Evolutionary conservation across 2,113 vertebrate genomes (phyloP), one percentile per base, ranked within the genome.

Genomic region (Epinephelus moara): DNA sequence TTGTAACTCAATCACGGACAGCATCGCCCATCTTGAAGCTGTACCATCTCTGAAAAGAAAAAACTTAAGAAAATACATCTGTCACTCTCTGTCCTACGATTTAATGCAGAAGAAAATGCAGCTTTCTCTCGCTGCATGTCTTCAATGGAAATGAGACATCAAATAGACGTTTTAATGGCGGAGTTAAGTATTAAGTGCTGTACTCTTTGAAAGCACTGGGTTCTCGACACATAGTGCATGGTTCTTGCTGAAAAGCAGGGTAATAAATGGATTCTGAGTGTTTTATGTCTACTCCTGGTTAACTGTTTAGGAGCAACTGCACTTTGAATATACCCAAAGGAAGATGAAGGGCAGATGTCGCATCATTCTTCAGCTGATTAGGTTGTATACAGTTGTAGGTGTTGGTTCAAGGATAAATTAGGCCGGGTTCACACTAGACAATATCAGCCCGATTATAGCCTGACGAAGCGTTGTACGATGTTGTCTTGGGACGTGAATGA

Each of bases 1-100:
- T 76, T 69, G 69, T 63, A 27, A 30, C 52, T 13, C 4, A 13
- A 59, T 63, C 78, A 80, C 5, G 42, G 37, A 60, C 66, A 40
- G 25, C 14, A 0, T 63, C 23, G 30, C 33, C 21, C 2, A 0
- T 42, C 56, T 14, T 50, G 0, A 14, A 50, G 53, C 37, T 11
- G 12, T 18, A 6, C 33, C n/a, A 52, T 56, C 9, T 53, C 21
- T 27, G 7, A 40, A 72, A 57, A 52, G 62, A 8, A 52, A 61
- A 66, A 78, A 45, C 33, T 47, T 10, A 40, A 50, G 3, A 69
- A 55, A 76, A 73, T 23, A 23, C 33, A 50, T 61, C 33, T 30
- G 70, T 75, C 75, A 25, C 18, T 79, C 53, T 62, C 7, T 33
- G 2, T 72, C 66, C 45, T 19, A 55, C 1, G 30, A 18, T 63